phyloP scores from a whole-genome alignment of 2,888 invertebrate genomes.

The Cheilosia variabilis region DNA sequence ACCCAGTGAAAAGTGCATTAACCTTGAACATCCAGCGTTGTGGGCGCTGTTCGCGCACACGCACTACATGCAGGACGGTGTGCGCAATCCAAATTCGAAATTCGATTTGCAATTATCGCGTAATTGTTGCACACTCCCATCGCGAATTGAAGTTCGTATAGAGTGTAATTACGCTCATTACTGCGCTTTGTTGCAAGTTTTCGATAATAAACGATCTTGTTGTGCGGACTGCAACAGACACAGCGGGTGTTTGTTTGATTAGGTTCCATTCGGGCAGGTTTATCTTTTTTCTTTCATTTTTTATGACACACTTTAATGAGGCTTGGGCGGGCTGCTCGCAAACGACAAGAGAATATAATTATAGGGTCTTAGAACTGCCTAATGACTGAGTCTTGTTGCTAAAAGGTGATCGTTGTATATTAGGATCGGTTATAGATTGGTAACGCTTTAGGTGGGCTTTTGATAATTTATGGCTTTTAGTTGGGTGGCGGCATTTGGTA shows the following conservation, averaged over 20 bases:
- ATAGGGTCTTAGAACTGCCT: slow-evolving; percentile 54
- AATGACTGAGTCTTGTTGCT: slow-evolving; percentile 53
- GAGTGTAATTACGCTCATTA: slow-evolving; percentile 14
- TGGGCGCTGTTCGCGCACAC: slow-evolving; percentile 17
- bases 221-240: not conserved
- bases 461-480: slow-evolving; percentile 15
- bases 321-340: slow-evolving; percentile 60
- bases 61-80: not conserved
- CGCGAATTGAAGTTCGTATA: slow-evolving; percentile 15
- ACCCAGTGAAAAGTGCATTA: slow-evolving; percentile 54
- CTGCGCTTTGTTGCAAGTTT: not conserved
- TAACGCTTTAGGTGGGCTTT: slow-evolving; percentile 18
- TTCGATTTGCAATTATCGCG: slow-evolving; percentile 71
- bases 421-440: slow-evolving; percentile 22
- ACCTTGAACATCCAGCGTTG: slow-evolving; percentile 48
- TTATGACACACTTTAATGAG: slow-evolving; percentile 45
- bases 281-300: not conserved
- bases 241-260: slow-evolving; percentile 19
- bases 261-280: not conserved
- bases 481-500: slow-evolving; percentile 8
- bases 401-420: slow-evolving; percentile 38
- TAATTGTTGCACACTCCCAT: slow-evolving; percentile 59
- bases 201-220: slow-evolving; percentile 10
- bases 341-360: slow-evolving; percentile 65
- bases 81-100: not conserved